A percentile compares a stretch with the other conserved stretches of the same genome.
phyloP scores from a whole-genome alignment of 2,888 invertebrate genomes.

The Melinaea menophilus region DNA sequence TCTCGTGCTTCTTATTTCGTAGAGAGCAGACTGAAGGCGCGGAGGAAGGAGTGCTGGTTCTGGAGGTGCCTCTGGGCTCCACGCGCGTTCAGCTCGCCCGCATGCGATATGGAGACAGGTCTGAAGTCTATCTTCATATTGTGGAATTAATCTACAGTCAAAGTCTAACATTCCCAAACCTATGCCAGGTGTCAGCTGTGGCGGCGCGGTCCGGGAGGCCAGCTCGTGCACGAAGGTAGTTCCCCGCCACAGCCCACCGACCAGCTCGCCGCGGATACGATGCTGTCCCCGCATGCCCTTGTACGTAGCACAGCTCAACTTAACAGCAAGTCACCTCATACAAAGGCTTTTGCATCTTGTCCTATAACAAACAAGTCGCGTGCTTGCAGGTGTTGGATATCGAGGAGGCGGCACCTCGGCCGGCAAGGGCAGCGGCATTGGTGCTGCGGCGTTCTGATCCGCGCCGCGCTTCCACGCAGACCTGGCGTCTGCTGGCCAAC shows the following conservation, averaged over 20 bases:
- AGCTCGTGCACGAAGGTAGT: conserved; percentile 95
- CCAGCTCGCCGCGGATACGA: conserved; percentile 53
- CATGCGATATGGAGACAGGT: conserved; percentile 79
- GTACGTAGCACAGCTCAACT: conserved; percentile 36
- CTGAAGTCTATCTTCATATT: neutral
- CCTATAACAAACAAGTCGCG: neutral
- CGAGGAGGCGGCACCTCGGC: conserved; percentile 91
- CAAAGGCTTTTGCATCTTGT: neutral
- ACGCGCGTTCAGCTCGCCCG: conserved; percentile 83
- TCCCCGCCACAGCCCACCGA: conserved; percentile 79
- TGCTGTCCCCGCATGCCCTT: conserved; percentile 66
- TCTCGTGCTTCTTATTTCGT: too few species aligned
- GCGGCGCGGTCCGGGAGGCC: conserved; percentile 93
- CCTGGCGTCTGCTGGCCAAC: conserved; percentile 92
- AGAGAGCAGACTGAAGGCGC: conserved; percentile 31
- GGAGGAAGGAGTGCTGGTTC: conserved; percentile 85
- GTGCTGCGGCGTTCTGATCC: conserved; percentile 90
- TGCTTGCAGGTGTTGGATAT: conserved; percentile 87
- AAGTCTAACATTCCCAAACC: neutral
- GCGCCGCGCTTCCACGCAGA: conserved; percentile 91
- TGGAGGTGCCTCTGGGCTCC: conserved; percentile 84
- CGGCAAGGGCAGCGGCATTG: conserved; percentile 82
- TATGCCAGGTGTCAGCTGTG: conserved; percentile 90
- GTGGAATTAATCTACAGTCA: too few species aligned
- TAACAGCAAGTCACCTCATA: neutral